Percentiles rank a stretch among this genome's conserved stretches.
These are phyloP conservation scores for Brachyptera risi DNA, from an alignment of 2,888 invertebrate species.

Conservation along the genomic window DNA sequence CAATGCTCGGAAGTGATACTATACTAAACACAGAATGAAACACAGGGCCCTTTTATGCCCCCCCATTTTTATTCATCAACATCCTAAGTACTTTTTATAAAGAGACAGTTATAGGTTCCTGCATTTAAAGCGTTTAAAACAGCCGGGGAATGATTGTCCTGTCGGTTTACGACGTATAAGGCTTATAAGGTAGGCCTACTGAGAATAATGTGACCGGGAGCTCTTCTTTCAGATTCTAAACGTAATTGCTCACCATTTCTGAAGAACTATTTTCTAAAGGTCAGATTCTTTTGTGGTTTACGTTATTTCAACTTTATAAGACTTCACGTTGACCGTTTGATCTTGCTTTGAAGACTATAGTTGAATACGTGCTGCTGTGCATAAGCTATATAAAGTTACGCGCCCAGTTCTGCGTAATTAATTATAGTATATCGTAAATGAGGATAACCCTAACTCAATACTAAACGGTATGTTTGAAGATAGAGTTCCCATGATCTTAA, in stretches of 20 bases:
- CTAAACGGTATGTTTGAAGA: conserved; percentile 1
- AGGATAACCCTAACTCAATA: neutral
- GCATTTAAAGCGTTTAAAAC: conserved; percentile 7
- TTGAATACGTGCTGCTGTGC: neutral
- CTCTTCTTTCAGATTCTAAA: neutral
- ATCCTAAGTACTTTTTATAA: conserved; percentile 6
- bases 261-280: neutral
- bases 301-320: neutral
- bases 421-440: neutral
- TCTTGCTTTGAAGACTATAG: neutral
- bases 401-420: neutral
- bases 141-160: neutral
- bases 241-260: neutral
- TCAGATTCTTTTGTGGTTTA: neutral
- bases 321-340: neutral
- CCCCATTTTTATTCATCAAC: conserved; percentile 13
- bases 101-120: conserved; percentile 17
- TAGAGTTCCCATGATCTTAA: neutral
- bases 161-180: neutral
- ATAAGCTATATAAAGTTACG: neutral
- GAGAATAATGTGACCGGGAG: neutral
- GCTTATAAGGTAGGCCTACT: neutral
- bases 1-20: conserved; percentile 17
- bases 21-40: too few species aligned
- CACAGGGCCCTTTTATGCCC: neutral